phyloP scores from a whole-genome alignment of 2,797 vertebrate genomes.

The Glyptemys insculpta region DNA sequence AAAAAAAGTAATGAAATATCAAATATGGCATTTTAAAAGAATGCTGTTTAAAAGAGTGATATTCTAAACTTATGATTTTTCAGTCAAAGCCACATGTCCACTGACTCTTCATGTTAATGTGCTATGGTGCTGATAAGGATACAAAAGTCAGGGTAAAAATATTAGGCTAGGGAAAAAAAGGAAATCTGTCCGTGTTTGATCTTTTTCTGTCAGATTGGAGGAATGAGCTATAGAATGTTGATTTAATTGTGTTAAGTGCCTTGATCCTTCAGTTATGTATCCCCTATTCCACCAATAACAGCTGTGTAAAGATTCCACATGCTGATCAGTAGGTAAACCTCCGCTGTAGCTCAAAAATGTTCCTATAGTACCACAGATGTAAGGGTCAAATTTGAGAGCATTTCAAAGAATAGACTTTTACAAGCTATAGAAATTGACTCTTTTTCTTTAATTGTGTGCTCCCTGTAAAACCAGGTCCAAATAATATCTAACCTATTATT shows the following conservation, averaged over 20 bases:
- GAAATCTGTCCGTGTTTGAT: background rate
- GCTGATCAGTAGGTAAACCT: background rate
- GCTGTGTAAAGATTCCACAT: background rate
- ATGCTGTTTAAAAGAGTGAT: background rate
- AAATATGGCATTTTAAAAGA: background rate
- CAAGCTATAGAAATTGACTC: background rate
- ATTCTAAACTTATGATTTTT: background rate
- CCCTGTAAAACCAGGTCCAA: slow-evolving; percentile 58
- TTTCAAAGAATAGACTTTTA: background rate
- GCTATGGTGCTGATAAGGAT: background rate
- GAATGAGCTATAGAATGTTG: background rate
- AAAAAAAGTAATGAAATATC: background rate
- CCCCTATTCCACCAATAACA: fast-evolving
- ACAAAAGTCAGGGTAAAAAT: background rate
- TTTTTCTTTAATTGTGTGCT: slow-evolving; percentile 46
- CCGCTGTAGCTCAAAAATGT: background rate
- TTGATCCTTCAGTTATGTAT: background rate
- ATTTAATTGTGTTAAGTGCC: background rate
- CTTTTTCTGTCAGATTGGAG: background rate
- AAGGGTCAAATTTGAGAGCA: background rate
- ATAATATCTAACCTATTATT: slow-evolving; percentile 64
- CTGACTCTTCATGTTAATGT: background rate
- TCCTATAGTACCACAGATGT: background rate
- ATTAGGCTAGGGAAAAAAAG: background rate
- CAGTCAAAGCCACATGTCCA: background rate